phyloP scores from a whole-genome alignment of 1,140 invertebrate genomes.

The Penaeus japonicus region DNA sequence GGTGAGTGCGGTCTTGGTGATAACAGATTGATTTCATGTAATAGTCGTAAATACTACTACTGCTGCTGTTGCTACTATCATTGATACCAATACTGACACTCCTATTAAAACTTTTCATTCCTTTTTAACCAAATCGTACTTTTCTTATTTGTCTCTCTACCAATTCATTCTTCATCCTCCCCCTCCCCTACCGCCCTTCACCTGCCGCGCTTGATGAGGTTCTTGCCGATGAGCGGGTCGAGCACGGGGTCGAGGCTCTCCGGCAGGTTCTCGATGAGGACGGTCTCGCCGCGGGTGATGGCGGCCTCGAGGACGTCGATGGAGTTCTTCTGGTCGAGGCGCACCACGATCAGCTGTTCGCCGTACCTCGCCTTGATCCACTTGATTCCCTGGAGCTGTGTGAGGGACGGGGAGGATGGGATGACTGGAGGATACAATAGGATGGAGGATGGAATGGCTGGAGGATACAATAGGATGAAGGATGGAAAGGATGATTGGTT shows the following conservation, averaged over 20 bases:
- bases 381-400: conserved; percentile 87
- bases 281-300: conserved; percentile 79
- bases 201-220: conserved; percentile 93
- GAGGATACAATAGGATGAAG: neutral
- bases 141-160: no score
- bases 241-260: conserved; percentile 94
- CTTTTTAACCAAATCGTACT: no score
- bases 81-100: no score
- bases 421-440: neutral
- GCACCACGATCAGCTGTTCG: conserved; percentile 80
- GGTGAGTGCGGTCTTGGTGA: no score
- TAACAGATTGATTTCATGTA: no score
- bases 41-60: no score
- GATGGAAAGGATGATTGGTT: no score
- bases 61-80: no score
- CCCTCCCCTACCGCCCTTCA: conserved; percentile 61
- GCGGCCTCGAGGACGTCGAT: conserved; percentile 90
- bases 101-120: no score
- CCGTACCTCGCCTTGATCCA: conserved; percentile 97
- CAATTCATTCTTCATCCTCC: no score
- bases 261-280: conserved; percentile 92
- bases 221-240: conserved; percentile 89
- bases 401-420: neutral
- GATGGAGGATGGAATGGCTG: neutral
- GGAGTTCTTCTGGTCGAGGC: conserved; percentile 89